A percentile compares a stretch with the other conserved stretches of the same genome.
These are phyloP conservation scores for Pseudorectes ferrugineus DNA, from an alignment of 2,113 vertebrate species.

Conservation along the genomic window DNA sequence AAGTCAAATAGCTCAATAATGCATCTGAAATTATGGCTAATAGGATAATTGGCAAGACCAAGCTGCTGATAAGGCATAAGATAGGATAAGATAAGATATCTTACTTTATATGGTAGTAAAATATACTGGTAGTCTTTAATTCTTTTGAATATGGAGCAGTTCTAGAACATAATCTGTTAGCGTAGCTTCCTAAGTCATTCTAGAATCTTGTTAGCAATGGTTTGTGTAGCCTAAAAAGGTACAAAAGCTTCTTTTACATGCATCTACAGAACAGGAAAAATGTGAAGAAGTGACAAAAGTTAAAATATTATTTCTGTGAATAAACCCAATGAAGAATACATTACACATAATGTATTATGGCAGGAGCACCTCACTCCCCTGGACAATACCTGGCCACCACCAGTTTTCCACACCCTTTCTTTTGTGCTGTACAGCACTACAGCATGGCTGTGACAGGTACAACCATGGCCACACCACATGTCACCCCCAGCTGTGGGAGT, in stretches of 20 bases:
- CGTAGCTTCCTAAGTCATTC: neutral
- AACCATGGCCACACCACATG: rapidly evolving
- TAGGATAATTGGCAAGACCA: constrained; percentile 16
- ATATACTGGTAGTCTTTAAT: neutral
- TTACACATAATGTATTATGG: neutral
- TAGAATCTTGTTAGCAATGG: neutral
- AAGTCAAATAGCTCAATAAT: neutral
- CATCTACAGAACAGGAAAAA: neutral
- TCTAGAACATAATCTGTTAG: neutral
- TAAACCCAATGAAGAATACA: neutral
- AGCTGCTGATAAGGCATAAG: constrained; percentile 4
- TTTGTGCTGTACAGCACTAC: neutral
- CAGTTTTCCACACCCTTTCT: neutral
- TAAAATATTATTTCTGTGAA: neutral
- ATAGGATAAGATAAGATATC: neutral
- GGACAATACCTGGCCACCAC: rapidly evolving
- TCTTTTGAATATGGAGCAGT: neutral
- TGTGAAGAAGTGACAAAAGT: neutral
- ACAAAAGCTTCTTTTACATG: neutral
- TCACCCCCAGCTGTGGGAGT: neutral
- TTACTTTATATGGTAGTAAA: neutral
- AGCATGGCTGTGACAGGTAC: neutral
- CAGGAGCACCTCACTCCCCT: neutral
- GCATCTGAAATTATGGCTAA: neutral
- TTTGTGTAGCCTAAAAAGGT: neutral